Percentiles rank a stretch among this genome's conserved stretches.
Conservation (phyloP, 2,797 vertebrate genomes). For the Leptatherina wallacei region DNA sequence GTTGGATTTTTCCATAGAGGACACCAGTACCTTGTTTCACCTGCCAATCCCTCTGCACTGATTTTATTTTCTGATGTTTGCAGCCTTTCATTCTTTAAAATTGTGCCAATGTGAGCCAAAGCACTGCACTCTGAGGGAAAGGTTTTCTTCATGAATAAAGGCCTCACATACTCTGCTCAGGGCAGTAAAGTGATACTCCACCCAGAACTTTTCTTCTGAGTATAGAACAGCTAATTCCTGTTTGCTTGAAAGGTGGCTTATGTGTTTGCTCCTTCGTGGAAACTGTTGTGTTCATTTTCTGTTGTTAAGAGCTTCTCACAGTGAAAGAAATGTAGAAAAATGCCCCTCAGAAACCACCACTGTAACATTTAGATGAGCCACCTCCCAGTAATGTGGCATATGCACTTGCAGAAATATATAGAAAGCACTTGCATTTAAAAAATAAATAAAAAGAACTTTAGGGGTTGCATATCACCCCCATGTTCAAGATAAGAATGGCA, state of each 20-base stretch:
- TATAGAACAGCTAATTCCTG: conserved; percentile 27
- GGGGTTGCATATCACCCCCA: too few relatives aligned
- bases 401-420: too few relatives aligned
- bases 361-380: too few relatives aligned
- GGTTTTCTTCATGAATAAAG: neutral
- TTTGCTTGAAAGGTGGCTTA: neutral
- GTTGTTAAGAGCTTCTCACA: neutral
- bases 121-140: neutral
- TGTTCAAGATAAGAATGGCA: too few relatives aligned
- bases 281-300: neutral
- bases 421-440: too few relatives aligned
- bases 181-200: conserved; percentile 2
- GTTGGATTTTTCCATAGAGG: conserved; percentile 49
- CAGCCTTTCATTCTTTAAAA: conserved; percentile 15
- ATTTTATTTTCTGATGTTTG: conserved; percentile 36
- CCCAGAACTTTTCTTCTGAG: neutral
- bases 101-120: conserved; percentile 12
- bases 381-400: too few relatives aligned
- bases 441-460: too few relatives aligned
- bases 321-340: neutral
- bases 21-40: conserved; percentile 45
- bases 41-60: conserved; percentile 23
- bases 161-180: neutral
- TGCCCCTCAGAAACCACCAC: too few relatives aligned
- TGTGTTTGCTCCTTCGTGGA: conserved; percentile 11